These are phyloP conservation scores for Mesochorus sp. DNA, from an alignment of 2,888 invertebrate species.

Conservation along the genomic window DNA sequence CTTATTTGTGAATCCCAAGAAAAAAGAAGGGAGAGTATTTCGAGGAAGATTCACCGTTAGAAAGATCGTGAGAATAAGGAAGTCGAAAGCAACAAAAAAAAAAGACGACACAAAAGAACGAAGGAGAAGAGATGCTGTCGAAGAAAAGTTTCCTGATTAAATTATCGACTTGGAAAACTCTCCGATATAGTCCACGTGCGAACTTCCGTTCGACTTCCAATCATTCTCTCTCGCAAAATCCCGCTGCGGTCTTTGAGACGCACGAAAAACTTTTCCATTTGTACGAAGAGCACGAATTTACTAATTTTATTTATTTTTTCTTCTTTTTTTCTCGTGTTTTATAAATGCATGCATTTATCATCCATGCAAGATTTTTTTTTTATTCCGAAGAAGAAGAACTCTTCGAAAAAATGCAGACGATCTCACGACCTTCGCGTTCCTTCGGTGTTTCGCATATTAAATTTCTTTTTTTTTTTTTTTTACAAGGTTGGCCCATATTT, in stretches of 20 bases:
- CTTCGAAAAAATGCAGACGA: background rate
- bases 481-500: background rate
- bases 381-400: too few relatives aligned
- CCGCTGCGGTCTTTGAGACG: background rate
- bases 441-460: slow-evolving; percentile 2
- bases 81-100: background rate
- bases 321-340: background rate
- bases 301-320: background rate
- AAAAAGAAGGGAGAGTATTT: background rate
- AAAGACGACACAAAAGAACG: too few relatives aligned
- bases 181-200: background rate
- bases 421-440: background rate
- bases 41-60: slow-evolving; percentile 3
- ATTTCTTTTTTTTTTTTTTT: too few relatives aligned
- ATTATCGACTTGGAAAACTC: slow-evolving; percentile 60
- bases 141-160: slow-evolving; percentile 67
- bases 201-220: slow-evolving; percentile 24
- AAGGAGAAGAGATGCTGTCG: slow-evolving; percentile 4
- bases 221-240: slow-evolving; percentile 9
- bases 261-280: background rate
- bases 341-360: too few relatives aligned
- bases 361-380: background rate
- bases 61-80: slow-evolving; percentile 5
- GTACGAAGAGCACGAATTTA: background rate
- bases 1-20: slow-evolving; percentile 37